Evolutionary conservation across 2,797 vertebrate genomes (phyloP).

Genomic region (Acanthiza pusilla): DNA sequence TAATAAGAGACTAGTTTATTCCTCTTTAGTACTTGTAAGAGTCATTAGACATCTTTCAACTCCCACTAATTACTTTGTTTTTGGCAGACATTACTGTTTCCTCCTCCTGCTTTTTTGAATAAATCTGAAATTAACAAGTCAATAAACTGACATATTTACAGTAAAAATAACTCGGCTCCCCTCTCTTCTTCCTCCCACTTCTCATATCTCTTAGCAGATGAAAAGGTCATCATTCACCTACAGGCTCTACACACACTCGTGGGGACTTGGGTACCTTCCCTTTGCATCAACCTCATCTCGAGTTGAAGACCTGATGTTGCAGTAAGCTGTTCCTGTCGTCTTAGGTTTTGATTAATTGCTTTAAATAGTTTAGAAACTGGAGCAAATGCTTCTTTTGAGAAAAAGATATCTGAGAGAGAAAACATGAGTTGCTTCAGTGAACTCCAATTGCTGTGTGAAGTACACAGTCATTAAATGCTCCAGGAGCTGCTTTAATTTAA

Average conservation of each 20-base stretch:
- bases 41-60: slow-evolving; percentile 48
- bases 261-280: not conserved
- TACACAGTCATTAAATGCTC: slow-evolving; percentile 52
- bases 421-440: slow-evolving; percentile 51
- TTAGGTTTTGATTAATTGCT: slow-evolving; percentile 34
- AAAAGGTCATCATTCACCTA: slow-evolving; percentile 37
- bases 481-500: slow-evolving; percentile 44
- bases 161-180: slow-evolving; percentile 42
- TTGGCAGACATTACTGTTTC: slow-evolving; percentile 45
- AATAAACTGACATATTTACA: slow-evolving; percentile 54
- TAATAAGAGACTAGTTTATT: slow-evolving; percentile 30
- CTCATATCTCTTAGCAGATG: not conserved
- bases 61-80: slow-evolving; percentile 39
- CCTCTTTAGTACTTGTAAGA: slow-evolving; percentile 30
- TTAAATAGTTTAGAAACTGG: slow-evolving; percentile 31
- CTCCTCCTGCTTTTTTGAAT: slow-evolving; percentile 26
- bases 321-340: not conserved
- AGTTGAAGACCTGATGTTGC: not conserved
- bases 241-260: not conserved
- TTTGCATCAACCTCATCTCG: not conserved
- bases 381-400: slow-evolving; percentile 9
- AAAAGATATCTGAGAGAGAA: slow-evolving; percentile 29
- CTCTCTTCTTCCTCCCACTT: slow-evolving; percentile 26
- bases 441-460: slow-evolving; percentile 45
- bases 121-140: slow-evolving; percentile 49